phyloP scores from a whole-genome alignment of 2,888 invertebrate genomes.

The Harpalus rubripes region DNA sequence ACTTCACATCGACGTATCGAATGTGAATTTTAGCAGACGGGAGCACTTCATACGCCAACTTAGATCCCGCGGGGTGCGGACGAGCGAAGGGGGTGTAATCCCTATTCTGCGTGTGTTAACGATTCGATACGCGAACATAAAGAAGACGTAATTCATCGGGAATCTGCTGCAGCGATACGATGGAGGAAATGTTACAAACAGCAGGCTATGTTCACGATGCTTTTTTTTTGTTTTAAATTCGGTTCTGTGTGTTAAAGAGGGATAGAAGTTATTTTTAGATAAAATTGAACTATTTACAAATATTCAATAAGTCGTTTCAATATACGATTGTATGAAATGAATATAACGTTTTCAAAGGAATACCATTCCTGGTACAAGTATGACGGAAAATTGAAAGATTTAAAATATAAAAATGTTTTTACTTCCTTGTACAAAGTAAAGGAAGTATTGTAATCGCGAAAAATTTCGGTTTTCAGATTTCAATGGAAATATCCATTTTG shows the following conservation, averaged over 20 bases:
- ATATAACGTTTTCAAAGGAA: too few species aligned
- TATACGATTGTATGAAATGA: too few species aligned
- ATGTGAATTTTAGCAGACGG: conserved; percentile 65
- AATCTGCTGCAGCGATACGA: conserved; percentile 69
- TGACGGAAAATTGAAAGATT: too few species aligned
- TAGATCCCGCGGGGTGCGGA: conserved; percentile 6
- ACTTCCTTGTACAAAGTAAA: too few species aligned
- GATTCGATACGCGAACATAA: conserved; percentile 74
- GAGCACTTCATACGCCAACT: conserved; percentile 41
- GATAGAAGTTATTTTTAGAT: conserved; percentile 10
- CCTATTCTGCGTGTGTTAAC: conserved; percentile 71
- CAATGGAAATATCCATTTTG: too few species aligned
- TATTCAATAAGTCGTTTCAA: too few species aligned
- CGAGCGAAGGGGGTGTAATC: conserved; percentile 54
- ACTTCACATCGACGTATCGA: conserved; percentile 58
- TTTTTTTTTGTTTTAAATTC: conserved; percentile 51
- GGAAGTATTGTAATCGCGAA: too few species aligned
- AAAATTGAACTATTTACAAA: conserved; percentile 6
- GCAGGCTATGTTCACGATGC: conserved; percentile 15
- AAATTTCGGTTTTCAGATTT: too few species aligned
- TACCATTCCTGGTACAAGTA: too few species aligned
- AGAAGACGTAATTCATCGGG: conserved; percentile 73
- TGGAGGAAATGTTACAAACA: conserved; percentile 16
- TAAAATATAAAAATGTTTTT: too few species aligned
- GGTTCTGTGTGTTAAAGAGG: conserved; percentile 1